Evolutionary conservation across 2,113 vertebrate genomes (phyloP), one percentile per base, ranked within the genome.

Genomic region (Strigops habroptila): DNA sequence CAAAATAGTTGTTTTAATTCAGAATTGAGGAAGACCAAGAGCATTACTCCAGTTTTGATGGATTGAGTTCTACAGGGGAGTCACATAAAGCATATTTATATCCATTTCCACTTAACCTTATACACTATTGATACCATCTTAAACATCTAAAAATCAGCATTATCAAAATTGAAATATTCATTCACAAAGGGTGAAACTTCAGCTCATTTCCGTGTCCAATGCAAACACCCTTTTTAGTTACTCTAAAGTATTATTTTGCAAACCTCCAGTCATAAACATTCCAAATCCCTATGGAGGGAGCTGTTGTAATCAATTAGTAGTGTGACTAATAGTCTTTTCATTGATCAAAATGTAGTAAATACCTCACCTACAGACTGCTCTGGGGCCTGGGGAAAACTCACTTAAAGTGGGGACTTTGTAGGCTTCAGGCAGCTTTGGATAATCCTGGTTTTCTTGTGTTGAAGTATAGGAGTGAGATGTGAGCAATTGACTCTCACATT

Each of bases 1-100:
- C 88, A 93, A 93, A 94, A 82, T 95, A 91, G 95, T 93, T 95
- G 81, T 65, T 96, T 95, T 95, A 84, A 92, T 95, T 94, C 95
- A 92, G 76, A 95, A 71, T 87, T 63, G 82, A 79, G 60, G 82
- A 89, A 52, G 65, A 65, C 74, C 49, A 53, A 96, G 80, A 80
- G 64, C 70, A 37, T 90, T 44, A 30, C 19, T 70, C 18, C 67
- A 51, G 91, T 96, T 97, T 85, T 90, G 82, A 84, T 85, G 67
- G 91, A 69, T 95, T 94, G 79, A 43, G 2, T 86, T 79, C 53
- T 94, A 59, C 41, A 51, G 64, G 49, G 68, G 18, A 39, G n/a
- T 18, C 24, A 39, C 64, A 77, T 77, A 64, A 93, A 95, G 70
- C 49, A 64, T 73, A 69, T 73, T 60, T 59, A 30, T 35, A 49